These are phyloP conservation scores for Pseudomyrmex pallidus DNA, from an alignment of 1,140 invertebrate species.

Conservation along the genomic window DNA sequence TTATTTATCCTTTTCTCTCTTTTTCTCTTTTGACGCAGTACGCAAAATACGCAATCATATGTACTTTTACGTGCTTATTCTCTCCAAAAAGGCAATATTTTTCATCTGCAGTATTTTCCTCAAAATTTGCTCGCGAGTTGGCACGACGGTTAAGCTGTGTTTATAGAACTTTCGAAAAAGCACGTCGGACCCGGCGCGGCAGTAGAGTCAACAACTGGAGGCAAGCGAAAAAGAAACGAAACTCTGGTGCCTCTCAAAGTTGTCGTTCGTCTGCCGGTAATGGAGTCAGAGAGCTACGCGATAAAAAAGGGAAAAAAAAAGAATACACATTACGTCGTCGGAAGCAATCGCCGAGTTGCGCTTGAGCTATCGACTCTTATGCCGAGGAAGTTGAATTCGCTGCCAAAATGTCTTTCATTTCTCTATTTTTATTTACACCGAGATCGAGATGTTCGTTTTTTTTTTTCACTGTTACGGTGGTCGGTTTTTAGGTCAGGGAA, in stretches of 20 bases:
- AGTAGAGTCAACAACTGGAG: conserved; percentile 55
- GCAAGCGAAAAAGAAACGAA: conserved; percentile 51
- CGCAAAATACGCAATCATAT: not conserved
- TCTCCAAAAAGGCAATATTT: conserved; percentile 26
- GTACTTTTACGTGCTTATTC: conserved; percentile 18
- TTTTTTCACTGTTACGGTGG: not conserved
- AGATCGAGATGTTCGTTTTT: not conserved
- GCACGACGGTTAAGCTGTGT: conserved; percentile 45
- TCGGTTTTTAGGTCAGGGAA: no score
- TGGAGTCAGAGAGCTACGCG: conserved; percentile 43
- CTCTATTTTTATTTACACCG: conserved; percentile 5
- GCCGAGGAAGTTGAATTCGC: not conserved
- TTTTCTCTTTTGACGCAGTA: not conserved
- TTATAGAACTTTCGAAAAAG: conserved; percentile 59
- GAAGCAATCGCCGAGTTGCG: conserved; percentile 57
- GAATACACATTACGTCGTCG: conserved; percentile 39
- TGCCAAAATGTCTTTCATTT: conserved; percentile 33
- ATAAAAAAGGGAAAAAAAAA: conserved; percentile 23
- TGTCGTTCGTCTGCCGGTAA: conserved; percentile 53
- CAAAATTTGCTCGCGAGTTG: conserved; percentile 39
- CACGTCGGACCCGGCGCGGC: conserved; percentile 27
- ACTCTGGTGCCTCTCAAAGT: conserved; percentile 42
- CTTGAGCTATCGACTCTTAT: conserved; percentile 42
- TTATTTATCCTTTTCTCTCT: not conserved
- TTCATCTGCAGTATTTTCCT: conserved; percentile 28